These are phyloP conservation scores for Trichogramma pretiosum DNA, from an alignment of 1,140 invertebrate genomes.

Conservation along the genomic window DNA sequence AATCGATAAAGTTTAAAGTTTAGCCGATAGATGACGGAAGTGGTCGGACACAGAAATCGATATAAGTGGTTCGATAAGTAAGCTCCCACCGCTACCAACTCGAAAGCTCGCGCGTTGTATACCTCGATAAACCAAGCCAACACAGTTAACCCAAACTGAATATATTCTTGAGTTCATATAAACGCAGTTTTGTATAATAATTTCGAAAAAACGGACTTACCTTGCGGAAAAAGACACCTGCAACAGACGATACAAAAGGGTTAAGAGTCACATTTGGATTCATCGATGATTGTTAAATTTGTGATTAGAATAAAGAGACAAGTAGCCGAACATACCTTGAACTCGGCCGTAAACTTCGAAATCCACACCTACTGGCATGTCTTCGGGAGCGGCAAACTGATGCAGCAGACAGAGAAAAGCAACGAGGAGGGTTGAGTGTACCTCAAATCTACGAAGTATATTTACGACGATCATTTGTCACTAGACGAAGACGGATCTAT, in stretches of 20 bases:
- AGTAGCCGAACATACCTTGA: slow-evolving; percentile 51
- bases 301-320: not conserved
- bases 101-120: not conserved
- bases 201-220: slow-evolving; percentile 27
- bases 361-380: slow-evolving; percentile 42
- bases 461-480: slow-evolving; percentile 13
- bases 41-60: no score
- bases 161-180: not conserved
- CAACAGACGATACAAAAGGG: slow-evolving; percentile 21
- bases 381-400: not conserved
- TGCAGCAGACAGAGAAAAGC: not conserved
- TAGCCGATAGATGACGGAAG: not conserved
- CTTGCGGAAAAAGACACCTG: slow-evolving; percentile 57
- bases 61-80: not conserved
- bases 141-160: not conserved
- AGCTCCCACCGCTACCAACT: not conserved
- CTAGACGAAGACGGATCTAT: no score
- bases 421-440: slow-evolving; percentile 10
- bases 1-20: not conserved
- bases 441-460: slow-evolving; percentile 11
- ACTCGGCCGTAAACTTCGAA: slow-evolving; percentile 57
- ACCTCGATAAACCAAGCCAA: not conserved
- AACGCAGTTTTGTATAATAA: not conserved
- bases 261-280: not conserved
- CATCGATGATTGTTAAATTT: not conserved